Percentiles rank a stretch among this genome's conserved stretches.
Evolutionary conservation across 1,140 invertebrate genomes (phyloP).

Genomic region (Diprion similis): DNA sequence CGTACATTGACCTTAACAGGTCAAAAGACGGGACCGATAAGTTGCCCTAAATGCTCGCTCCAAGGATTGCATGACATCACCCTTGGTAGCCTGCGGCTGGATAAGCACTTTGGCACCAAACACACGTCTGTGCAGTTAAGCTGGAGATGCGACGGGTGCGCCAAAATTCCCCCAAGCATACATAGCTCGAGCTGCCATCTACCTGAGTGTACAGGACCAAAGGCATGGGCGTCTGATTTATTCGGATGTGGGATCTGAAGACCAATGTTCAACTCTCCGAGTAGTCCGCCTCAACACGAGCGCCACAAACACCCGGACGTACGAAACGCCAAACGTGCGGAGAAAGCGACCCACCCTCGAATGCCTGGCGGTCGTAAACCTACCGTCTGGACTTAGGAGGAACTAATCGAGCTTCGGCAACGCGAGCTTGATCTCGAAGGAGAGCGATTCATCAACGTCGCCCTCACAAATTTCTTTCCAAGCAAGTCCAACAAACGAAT

Average conservation of each 20-base stretch:
- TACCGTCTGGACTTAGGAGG: not conserved
- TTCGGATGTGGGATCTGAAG: not conserved
- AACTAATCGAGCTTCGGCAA: not conserved
- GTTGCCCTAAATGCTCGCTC: not conserved
- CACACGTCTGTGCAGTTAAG: not conserved
- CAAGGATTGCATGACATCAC: not conserved
- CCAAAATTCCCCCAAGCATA: not conserved
- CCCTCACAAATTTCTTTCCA: not conserved
- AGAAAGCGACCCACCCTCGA: not conserved
- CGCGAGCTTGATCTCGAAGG: not conserved
- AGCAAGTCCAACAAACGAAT: not conserved
- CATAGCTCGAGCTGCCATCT: slow-evolving; percentile 1
- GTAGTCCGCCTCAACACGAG: slow-evolving; percentile 19
- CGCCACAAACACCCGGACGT: slow-evolving; percentile 23
- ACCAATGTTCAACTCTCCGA: not conserved
- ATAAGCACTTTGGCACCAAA: not conserved
- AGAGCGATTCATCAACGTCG: not conserved
- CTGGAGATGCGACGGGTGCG: slow-evolving; percentile 15
- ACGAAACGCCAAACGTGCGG: slow-evolving; percentile 8
- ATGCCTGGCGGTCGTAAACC: not conserved
- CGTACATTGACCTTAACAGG: no score
- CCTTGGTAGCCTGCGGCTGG: not conserved
- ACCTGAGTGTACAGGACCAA: not conserved
- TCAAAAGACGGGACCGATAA: not conserved
- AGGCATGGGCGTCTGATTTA: not conserved